Evolutionary conservation across 2,113 vertebrate species (phyloP).

Genomic region (Scatophagus argus): DNA sequence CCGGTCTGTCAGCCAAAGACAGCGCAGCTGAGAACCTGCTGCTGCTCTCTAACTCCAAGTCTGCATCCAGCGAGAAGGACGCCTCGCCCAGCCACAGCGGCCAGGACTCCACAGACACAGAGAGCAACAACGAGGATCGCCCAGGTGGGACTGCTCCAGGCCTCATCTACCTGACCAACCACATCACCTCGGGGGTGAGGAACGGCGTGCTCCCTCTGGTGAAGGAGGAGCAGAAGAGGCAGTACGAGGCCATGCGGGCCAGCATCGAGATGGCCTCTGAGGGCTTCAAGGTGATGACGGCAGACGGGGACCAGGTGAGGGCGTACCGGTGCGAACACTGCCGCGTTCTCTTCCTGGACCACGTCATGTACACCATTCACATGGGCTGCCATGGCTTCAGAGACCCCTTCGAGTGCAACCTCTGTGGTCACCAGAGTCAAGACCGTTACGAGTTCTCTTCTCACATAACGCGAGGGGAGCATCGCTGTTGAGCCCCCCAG

Average conservation of each 20-base stretch:
- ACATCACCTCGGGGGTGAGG: conserved; percentile 89
- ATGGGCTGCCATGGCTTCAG: conserved; percentile 99
- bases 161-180: conserved; percentile 97
- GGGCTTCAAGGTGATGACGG: conserved; percentile 91
- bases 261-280: conserved; percentile 86
- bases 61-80: conserved; percentile 92
- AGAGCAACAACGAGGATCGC: conserved; percentile 96
- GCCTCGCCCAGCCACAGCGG: conserved; percentile 96
- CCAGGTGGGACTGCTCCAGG: conserved; percentile 75
- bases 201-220: conserved; percentile 91
- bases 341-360: conserved; percentile 96
- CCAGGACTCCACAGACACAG: conserved; percentile 97
- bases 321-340: conserved; percentile 96
- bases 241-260: conserved; percentile 89
- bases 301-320: conserved; percentile 91
- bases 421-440: conserved; percentile 97
- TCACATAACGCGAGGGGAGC: conserved; percentile 98
- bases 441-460: conserved; percentile 99
- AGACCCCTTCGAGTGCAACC: conserved; percentile 98
- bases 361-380: conserved; percentile 99
- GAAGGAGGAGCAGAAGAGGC: conserved; percentile 93
- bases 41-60: conserved; percentile 96
- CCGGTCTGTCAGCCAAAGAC: conserved; percentile 89
- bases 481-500: conserved; percentile 85
- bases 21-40: conserved; percentile 94